Evolutionary conservation across 2,113 vertebrate genomes (phyloP), one percentile per base, ranked within the genome.

Genomic region (Microtus montanus): DNA sequence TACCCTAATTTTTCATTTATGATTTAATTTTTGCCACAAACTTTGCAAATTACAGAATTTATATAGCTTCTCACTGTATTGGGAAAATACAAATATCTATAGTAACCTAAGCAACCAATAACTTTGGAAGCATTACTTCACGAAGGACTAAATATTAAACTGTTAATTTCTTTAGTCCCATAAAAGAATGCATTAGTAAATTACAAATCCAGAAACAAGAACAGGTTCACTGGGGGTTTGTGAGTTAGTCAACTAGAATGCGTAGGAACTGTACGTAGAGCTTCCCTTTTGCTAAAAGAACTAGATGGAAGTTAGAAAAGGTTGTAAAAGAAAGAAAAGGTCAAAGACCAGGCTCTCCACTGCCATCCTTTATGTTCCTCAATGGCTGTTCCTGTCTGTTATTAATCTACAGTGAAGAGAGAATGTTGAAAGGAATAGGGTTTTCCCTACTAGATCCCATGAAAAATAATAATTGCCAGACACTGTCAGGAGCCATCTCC

Each of bases 401-500:
- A 13, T 54, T 84, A 89, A 26, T 71, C 78, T 35, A 87, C 89
- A 84, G 61, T 68, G 22, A 87, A 87, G 15, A 77, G 15, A 80
- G 13, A 3, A 47, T 63, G 92, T 89, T 91, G 49, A 83, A 78
- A 54, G 24, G 38, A 61, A 79, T 19, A 85, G 30, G 75, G 87
- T 41, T 3, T 49, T 86, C 71, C 24, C n/a, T 4, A 33, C n/a
- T 93, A 70, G 54, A 79, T 87, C 19, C 7, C 49, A 93, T 7
- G 24, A 79, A 44, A 92, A 77, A 78, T 74, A 88, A 75, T 78
- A 61, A 94, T 91, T 71, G n/a, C 22, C 77, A 41, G 44, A 44
- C 44, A 44, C 44, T 44, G 44, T 44, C 44, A 44, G 44, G 44
- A 44, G 44, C 44, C 44, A 44, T 44, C 44, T 44, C 44, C 44